phyloP scores from a whole-genome alignment of 2,888 invertebrate genomes.

The Oscheius onirici region DNA sequence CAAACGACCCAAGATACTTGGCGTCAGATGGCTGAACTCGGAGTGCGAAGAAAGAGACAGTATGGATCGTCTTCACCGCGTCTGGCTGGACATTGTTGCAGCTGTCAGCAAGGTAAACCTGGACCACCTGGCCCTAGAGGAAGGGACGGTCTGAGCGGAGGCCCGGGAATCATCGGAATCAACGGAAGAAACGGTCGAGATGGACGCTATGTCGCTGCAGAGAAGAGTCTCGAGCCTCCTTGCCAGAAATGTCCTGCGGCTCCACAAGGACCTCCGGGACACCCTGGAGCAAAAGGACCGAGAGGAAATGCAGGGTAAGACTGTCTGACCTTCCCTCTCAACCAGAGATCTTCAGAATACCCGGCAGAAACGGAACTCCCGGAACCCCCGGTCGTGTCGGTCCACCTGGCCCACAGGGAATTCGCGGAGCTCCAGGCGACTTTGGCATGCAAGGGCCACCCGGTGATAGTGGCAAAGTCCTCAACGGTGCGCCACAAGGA shows the following conservation, averaged over 20 bases:
- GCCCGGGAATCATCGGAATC: conserved; percentile 48
- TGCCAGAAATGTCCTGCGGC: conserved; percentile 61
- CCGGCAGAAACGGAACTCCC: conserved; percentile 46
- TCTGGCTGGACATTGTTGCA: conserved; percentile 38
- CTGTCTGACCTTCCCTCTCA: neutral
- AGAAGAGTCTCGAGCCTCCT: conserved; percentile 40
- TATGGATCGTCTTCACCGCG: conserved; percentile 16
- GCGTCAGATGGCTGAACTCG: conserved; percentile 49
- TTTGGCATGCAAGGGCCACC: conserved; percentile 55
- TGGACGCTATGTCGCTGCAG: conserved; percentile 52
- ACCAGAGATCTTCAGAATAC: conserved; percentile 30
- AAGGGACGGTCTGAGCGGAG: conserved; percentile 42
- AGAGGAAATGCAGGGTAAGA: conserved; percentile 47
- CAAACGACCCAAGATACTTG: conserved; percentile 36
- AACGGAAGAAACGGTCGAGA: conserved; percentile 56
- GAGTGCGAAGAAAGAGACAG: conserved; percentile 40
- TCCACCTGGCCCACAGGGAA: conserved; percentile 59
- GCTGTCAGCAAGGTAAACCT: conserved; percentile 59
- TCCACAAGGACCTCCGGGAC: conserved; percentile 57
- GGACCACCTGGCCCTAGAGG: conserved; percentile 53
- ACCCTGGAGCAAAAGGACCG: conserved; percentile 57
- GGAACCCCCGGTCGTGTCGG: conserved; percentile 52
- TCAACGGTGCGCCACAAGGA: conserved; percentile 55
- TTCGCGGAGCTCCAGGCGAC: conserved; percentile 57
- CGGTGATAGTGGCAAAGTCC: conserved; percentile 57